Percentiles rank a stretch among this genome's conserved stretches.
phyloP scores from a whole-genome alignment of 2,113 vertebrate genomes.

The Labeo catla region DNA sequence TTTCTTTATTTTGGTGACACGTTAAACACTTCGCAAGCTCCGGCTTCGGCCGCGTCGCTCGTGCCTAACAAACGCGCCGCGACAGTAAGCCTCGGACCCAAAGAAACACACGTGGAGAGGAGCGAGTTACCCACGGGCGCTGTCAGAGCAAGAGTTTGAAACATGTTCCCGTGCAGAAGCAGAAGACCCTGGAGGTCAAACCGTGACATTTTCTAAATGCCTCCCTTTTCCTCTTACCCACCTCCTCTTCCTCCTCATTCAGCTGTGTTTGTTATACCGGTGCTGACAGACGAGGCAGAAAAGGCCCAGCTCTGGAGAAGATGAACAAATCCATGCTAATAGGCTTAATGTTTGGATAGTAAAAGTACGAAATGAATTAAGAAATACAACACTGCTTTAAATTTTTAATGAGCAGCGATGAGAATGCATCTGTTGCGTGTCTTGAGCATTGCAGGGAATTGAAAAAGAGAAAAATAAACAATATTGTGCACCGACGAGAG shows the following conservation, averaged over 20 bases:
- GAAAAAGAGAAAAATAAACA: neutral
- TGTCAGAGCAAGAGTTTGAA: conserved; percentile 55
- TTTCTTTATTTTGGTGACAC: conserved; percentile 69
- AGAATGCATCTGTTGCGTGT: neutral
- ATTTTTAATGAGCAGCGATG: neutral
- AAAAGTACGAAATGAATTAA: neutral
- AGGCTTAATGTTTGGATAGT: conserved; percentile 13
- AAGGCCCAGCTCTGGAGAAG: neutral
- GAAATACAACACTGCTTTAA: neutral
- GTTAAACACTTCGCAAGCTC: conserved; percentile 75
- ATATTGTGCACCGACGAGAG: neutral
- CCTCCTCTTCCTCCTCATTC: conserved; percentile 28
- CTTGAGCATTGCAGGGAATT: neutral
- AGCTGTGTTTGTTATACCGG: conserved; percentile 50
- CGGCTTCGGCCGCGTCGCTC: conserved; percentile 60
- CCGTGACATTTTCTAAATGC: conserved; percentile 76
- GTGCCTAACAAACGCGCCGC: neutral
- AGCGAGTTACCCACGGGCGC: conserved; percentile 46
- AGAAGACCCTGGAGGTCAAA: conserved; percentile 57
- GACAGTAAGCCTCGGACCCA: conserved; percentile 9
- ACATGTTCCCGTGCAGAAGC: conserved; percentile 54
- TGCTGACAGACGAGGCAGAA: conserved; percentile 29
- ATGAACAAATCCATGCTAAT: conserved; percentile 24
- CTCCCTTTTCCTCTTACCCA: conserved; percentile 43
- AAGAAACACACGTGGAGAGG: conserved; percentile 27